These are phyloP conservation scores for Diorhabda elongata DNA, from an alignment of 1,140 invertebrate genomes.

Conservation along the genomic window DNA sequence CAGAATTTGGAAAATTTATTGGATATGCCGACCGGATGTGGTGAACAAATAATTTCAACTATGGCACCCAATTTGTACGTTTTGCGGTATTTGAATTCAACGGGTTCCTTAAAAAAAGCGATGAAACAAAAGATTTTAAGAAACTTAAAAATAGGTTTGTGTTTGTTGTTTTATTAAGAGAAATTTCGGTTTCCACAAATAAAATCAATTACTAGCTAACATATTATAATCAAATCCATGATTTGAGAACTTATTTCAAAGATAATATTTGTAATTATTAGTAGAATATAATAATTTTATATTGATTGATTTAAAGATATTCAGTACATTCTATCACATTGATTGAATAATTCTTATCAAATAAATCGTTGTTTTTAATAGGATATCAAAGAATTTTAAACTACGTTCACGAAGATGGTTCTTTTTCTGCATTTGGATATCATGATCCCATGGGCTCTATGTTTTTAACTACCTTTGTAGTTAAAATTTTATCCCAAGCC, in stretches of 20 bases:
- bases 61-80: constrained; percentile 72
- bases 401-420: constrained; percentile 67
- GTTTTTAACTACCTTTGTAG: constrained; percentile 76
- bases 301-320: too few relatives aligned
- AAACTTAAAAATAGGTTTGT: constrained; percentile 64
- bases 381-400: constrained; percentile 71
- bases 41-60: constrained; percentile 77
- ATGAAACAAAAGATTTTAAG: constrained; percentile 56
- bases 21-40: constrained; percentile 60
- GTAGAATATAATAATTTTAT: too few relatives aligned
- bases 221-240: too few relatives aligned
- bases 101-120: constrained; percentile 46
- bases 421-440: constrained; percentile 72
- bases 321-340: too few relatives aligned
- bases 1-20: constrained; percentile 56
- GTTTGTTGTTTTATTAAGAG: too few relatives aligned
- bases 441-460: constrained; percentile 57
- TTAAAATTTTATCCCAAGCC: constrained; percentile 67
- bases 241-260: too few relatives aligned
- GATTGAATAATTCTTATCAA: too few relatives aligned
- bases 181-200: too few relatives aligned
- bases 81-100: constrained; percentile 60
- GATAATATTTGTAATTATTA: too few relatives aligned
- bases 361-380: constrained; percentile 32
- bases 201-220: too few relatives aligned